These are phyloP conservation scores for Potorous gilbertii DNA, from an alignment of 2,797 vertebrate genomes.

Conservation along the genomic window DNA sequence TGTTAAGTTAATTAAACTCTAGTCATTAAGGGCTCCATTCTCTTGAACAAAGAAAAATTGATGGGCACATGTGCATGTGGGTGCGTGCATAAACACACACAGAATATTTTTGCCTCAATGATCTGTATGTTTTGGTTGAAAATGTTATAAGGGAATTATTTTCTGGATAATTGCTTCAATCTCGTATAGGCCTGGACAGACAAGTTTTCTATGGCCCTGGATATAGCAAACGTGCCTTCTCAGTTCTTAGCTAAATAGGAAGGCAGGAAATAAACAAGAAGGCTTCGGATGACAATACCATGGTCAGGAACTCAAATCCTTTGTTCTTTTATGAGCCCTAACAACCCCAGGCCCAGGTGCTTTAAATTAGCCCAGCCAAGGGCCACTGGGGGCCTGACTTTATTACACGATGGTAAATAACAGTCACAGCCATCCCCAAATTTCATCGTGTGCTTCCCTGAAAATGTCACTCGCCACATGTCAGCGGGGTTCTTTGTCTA, in stretches of 20 bases:
- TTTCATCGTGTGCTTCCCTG: constrained; percentile 76
- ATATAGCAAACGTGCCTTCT: constrained; percentile 5
- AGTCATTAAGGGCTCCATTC: background rate
- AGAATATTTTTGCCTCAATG: background rate
- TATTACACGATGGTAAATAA: constrained; percentile 82
- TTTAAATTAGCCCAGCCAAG: constrained; percentile 80
- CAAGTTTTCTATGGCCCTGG: constrained; percentile 27
- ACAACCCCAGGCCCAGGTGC: constrained; percentile 61
- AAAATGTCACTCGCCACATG: constrained; percentile 84
- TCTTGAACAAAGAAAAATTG: background rate
- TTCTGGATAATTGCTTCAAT: constrained; percentile 43
- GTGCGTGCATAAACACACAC: background rate
- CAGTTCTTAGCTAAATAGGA: constrained; percentile 63
- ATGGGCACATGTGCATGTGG: background rate
- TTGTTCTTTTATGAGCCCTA: constrained; percentile 58
- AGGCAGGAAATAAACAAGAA: constrained; percentile 64
- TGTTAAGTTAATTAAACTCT: constrained; percentile 3
- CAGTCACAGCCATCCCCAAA: constrained; percentile 76
- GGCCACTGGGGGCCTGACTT: constrained; percentile 64
- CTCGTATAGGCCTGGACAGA: background rate
- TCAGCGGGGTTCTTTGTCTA: constrained; percentile 83
- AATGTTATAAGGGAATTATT: background rate
- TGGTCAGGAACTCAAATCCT: constrained; percentile 45
- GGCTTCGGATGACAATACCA: constrained; percentile 52
- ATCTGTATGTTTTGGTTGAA: constrained; percentile 4